Evolutionary conservation across 1,140 invertebrate species (phyloP), one percentile per base, ranked within the genome.

Genomic region (Atta colombica): DNA sequence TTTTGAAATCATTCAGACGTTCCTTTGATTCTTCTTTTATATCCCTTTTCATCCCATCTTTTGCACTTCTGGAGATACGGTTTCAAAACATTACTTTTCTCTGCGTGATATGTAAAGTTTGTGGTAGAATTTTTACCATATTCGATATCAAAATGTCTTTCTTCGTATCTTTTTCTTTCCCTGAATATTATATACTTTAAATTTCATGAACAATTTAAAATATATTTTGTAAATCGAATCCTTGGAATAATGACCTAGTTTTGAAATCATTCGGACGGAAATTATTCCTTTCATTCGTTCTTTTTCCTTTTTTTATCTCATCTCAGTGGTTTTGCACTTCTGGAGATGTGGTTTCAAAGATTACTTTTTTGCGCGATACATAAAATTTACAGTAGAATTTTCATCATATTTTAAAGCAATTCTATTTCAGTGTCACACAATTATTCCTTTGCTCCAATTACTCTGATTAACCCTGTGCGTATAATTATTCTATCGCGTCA

Each of bases 381-480:
- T 39, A 5, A 45, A 21, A 0, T 68, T 66, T 53, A 3, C 66
- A 14, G 14, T 28, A 49, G 1, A 77, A 63, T 61, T 18, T 28
- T 3, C 49, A 25, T 3, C 16, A 39, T 31, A 18, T 81, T 39
- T 81, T 81, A 39, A 39, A 71, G 51, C 21, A 45, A 21, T 77
- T 75, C 28, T 69, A 80, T 60, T 80, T 35, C n/a, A 80, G 49
- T 80, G n/a, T 69, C 45, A 80, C 31, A 16, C 31, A 16, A 69
- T 80, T 81, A 81, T 39, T 31, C 28, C 31, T 28, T 69, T 81
- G 65, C 51, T n/a, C 31, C n/a, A 81, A 53, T 81, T 71, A 71
- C 51, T 18, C 21, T 58, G 4, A 53, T 71, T 55, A 81, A 80
- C 49, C n/a, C 61, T 35, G 28, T 69, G 55, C 49, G 18, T 68